A percentile compares a stretch with the other conserved stretches of the same genome.
These are phyloP conservation scores for Syngnathoides biaculeatus DNA, from an alignment of 2,113 vertebrate genomes.

Conservation along the genomic window DNA sequence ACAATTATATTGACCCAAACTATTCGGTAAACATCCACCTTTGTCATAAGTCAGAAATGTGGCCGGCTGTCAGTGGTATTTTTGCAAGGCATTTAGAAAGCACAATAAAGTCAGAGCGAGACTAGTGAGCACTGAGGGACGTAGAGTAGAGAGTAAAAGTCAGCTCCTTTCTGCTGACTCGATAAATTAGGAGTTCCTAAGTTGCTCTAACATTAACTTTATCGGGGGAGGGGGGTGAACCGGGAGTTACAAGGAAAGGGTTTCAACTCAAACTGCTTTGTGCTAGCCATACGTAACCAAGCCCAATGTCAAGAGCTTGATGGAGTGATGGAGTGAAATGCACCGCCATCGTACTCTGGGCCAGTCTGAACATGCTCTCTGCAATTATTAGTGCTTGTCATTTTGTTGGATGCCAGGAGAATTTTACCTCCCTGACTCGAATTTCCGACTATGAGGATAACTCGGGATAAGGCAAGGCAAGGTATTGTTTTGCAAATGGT, in stretches of 20 bases:
- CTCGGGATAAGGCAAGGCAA: background rate
- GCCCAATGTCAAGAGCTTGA: background rate
- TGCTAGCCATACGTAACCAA: background rate
- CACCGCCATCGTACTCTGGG: background rate
- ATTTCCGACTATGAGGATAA: background rate
- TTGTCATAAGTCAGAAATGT: background rate
- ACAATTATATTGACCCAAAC: slow-evolving; percentile 12
- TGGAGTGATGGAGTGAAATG: background rate
- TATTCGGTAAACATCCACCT: slow-evolving; percentile 55
- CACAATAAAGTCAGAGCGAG: background rate
- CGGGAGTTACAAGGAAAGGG: background rate
- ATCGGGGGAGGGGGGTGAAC: background rate
- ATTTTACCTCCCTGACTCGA: background rate
- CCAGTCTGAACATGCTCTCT: background rate
- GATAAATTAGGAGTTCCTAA: slow-evolving; percentile 5
- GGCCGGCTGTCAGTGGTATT: slow-evolving; percentile 3
- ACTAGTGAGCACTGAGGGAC: slow-evolving; percentile 5
- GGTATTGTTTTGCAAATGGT: background rate
- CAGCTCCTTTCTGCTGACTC: slow-evolving; percentile 9
- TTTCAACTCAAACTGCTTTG: background rate
- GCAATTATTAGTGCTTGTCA: background rate
- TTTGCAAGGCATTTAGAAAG: slow-evolving; percentile 4
- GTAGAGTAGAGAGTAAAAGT: slow-evolving; percentile 7
- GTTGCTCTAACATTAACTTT: slow-evolving; percentile 6
- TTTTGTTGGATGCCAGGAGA: slow-evolving; percentile 1